Evolutionary conservation across 2,888 invertebrate genomes (phyloP).

Genomic region (Sycophila texana): DNA sequence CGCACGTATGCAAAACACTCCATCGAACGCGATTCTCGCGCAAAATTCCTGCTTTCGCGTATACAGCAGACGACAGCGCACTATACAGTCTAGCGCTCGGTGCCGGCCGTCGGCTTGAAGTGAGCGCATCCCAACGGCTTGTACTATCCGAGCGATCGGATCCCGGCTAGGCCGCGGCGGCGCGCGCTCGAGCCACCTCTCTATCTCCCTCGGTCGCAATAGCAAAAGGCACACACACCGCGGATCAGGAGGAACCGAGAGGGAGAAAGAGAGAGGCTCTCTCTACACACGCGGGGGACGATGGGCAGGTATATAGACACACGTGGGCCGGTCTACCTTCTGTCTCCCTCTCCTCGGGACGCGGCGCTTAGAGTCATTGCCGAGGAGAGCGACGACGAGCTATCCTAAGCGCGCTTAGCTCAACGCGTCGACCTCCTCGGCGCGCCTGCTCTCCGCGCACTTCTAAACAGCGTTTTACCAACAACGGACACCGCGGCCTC

Average conservation of each 20-base stretch:
- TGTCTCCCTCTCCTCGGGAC: conserved; percentile 27
- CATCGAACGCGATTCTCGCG: no score
- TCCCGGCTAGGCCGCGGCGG: no score
- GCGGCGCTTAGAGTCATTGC: conserved; percentile 75
- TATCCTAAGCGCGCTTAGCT: conserved; percentile 74
- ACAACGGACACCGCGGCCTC: conserved; percentile 76
- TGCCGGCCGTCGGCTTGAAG: no score
- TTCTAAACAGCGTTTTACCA: conserved; percentile 83
- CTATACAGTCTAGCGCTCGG: neutral
- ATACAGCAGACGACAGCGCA: no score
- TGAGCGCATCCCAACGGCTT: neutral
- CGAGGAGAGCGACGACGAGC: conserved; percentile 60
- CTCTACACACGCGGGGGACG: conserved; percentile 19
- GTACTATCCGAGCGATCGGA: conserved; percentile 4
- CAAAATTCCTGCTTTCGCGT: no score
- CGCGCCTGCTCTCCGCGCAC: conserved; percentile 78
- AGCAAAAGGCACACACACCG: neutral
- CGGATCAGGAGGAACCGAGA: conserved; percentile 55
- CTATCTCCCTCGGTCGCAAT: neutral
- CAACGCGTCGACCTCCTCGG: conserved; percentile 70
- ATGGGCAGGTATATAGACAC: conserved; percentile 16
- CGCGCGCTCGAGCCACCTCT: neutral
- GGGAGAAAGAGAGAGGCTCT: neutral
- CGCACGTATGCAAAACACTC: no score
- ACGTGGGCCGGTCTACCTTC: conserved; percentile 20